Evolutionary conservation across 2,888 invertebrate species (phyloP).

Genomic region (Epirrhoe tristata): DNA sequence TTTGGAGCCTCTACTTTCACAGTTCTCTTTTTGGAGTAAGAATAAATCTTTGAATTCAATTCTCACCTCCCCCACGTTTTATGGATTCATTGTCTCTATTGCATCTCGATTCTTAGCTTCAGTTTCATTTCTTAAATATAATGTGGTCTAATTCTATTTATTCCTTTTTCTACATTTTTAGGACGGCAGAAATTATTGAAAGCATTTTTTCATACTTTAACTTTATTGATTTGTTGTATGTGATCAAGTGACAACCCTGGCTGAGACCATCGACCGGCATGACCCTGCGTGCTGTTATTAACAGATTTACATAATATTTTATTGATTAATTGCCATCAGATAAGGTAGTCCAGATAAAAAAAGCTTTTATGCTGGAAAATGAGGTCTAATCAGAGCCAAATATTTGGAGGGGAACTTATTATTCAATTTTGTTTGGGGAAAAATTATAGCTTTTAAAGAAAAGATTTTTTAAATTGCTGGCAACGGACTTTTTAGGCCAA

Average conservation of each 20-base stretch:
- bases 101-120: background rate
- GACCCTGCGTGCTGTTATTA: conserved; percentile 50
- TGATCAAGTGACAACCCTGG: conserved; percentile 35
- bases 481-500: background rate
- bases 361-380: conserved; percentile 44
- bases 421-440: conserved; percentile 3
- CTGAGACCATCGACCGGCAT: conserved; percentile 47
- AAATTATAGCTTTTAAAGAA: conserved; percentile 5
- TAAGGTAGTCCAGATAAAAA: conserved; percentile 55
- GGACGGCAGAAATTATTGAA: background rate
- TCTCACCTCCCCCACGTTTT: background rate
- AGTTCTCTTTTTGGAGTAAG: conserved; percentile 7
- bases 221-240: background rate
- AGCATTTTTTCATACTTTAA: background rate
- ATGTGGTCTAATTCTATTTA: no score
- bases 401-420: conserved; percentile 22
- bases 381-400: conserved; percentile 39
- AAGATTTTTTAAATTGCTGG: background rate
- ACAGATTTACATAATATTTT: conserved; percentile 58
- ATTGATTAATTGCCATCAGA: conserved; percentile 63
- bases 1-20: conserved; percentile 14
- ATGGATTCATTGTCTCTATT: background rate
- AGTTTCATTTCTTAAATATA: background rate
- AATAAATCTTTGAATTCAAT: conserved; percentile 1
- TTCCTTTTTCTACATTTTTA: no score